These are phyloP conservation scores for Nymphalis polychloros DNA, from an alignment of 2,888 invertebrate genomes.

Conservation along the genomic window DNA sequence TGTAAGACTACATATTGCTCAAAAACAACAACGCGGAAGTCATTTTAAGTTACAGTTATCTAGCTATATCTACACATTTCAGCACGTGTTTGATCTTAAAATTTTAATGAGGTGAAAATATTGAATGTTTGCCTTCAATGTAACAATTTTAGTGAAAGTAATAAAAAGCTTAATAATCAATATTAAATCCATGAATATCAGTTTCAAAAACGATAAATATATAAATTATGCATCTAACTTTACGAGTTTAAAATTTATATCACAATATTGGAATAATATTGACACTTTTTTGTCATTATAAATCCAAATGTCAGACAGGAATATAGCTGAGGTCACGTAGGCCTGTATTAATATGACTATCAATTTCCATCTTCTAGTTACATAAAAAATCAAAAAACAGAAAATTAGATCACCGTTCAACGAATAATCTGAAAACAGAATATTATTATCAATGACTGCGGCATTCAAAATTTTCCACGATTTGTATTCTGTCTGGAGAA, in stretches of 20 bases:
- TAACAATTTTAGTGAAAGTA: neutral
- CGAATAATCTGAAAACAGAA: constrained; percentile 51
- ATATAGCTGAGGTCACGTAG: constrained; percentile 22
- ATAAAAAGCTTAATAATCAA: too few species aligned
- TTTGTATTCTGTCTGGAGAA: constrained; percentile 77
- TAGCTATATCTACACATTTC: constrained; percentile 32
- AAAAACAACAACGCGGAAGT: constrained; percentile 49
- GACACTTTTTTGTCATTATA: neutral
- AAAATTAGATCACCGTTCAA: constrained; percentile 43
- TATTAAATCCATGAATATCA: too few species aligned
- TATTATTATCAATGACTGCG: constrained; percentile 62
- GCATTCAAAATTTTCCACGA: constrained; percentile 74
- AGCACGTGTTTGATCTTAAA: constrained; percentile 28
- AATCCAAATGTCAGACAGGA: neutral
- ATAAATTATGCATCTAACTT: neutral
- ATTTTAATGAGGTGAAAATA: neutral
- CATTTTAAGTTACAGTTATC: constrained; percentile 41
- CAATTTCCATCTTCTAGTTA: constrained; percentile 29
- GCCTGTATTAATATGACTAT: constrained; percentile 22
- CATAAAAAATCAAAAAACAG: constrained; percentile 36
- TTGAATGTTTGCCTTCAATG: neutral
- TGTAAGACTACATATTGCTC: constrained; percentile 43
- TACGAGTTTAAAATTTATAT: neutral
- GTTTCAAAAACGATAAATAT: too few species aligned
- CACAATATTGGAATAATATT: neutral